Percentiles rank a stretch among this genome's conserved stretches.
Evolutionary conservation across 2,113 vertebrate genomes (phyloP).

Genomic region (Nestor notabilis): DNA sequence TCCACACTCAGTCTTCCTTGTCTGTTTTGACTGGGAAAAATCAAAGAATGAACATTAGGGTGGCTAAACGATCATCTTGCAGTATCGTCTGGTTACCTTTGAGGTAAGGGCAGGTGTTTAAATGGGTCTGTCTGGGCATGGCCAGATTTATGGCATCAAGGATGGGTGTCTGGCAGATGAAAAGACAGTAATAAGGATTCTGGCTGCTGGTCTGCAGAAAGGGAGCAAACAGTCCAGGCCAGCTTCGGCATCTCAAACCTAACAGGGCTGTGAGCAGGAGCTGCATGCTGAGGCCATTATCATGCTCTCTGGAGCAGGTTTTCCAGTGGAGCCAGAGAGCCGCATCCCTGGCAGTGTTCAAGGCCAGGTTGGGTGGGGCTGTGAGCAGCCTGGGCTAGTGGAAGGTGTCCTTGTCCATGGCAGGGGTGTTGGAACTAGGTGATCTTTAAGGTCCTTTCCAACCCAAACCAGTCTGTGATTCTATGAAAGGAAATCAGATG

Average conservation of each 20-base stretch:
- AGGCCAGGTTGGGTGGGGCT: not conserved
- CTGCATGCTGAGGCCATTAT: not conserved
- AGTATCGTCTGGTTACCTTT: not conserved
- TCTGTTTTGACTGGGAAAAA: not conserved
- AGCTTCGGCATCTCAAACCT: accelerated
- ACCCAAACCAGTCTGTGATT: not conserved
- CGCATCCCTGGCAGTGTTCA: not conserved
- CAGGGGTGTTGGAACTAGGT: not conserved
- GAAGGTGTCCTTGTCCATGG: no score
- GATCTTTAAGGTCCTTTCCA: not conserved
- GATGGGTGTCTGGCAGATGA: not conserved
- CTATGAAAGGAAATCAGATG: not conserved
- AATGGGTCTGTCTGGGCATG: not conserved
- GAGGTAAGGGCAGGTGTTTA: not conserved
- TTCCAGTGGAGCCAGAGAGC: not conserved
- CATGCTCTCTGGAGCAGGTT: not conserved
- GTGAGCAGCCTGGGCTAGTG: not conserved
- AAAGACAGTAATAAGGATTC: not conserved
- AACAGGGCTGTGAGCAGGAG: not conserved
- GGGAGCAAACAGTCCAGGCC: not conserved
- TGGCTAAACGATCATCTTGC: not conserved
- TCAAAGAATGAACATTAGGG: not conserved
- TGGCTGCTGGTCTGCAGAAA: not conserved
- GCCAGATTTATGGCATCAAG: not conserved
- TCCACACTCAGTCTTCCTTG: not conserved